A percentile compares a stretch with the other conserved stretches of the same genome.
Evolutionary conservation across 2,113 vertebrate species (phyloP).

Genomic region (Pseudopipra pipra): DNA sequence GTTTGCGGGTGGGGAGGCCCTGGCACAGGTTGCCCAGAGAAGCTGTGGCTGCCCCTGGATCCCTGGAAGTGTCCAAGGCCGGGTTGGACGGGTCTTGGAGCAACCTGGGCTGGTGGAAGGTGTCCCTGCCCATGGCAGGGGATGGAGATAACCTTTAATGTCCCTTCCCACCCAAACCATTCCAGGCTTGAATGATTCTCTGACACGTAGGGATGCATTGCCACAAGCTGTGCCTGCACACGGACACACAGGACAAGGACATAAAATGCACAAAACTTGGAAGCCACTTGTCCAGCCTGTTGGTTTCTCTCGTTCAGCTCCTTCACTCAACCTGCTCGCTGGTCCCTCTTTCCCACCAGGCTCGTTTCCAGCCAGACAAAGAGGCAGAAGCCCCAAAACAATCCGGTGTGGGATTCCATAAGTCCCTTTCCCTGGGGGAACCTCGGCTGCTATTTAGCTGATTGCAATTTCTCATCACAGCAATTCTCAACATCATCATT

Average conservation of each 20-base stretch:
- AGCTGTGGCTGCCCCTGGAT: background rate
- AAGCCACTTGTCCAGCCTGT: accelerated
- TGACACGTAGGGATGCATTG: accelerated
- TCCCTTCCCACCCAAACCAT: background rate
- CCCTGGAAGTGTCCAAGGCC: background rate
- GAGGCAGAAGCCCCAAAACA: background rate
- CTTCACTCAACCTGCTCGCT: accelerated
- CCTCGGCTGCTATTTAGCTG: slow-evolving; percentile 61
- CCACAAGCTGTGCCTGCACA: accelerated
- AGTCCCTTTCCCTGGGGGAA: slow-evolving; percentile 44
- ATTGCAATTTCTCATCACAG: slow-evolving; percentile 70
- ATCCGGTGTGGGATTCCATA: background rate
- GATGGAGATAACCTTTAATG: background rate
- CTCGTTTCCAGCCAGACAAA: background rate
- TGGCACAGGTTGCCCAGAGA: background rate
- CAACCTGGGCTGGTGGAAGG: accelerated
- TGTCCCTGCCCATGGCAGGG: background rate
- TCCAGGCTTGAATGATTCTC: too few species aligned
- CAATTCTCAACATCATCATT: slow-evolving; percentile 68
- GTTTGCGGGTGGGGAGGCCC: background rate
- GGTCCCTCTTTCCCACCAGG: accelerated
- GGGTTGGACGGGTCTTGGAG: background rate
- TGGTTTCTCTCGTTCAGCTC: accelerated
- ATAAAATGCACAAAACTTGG: accelerated
- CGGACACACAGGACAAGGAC: accelerated